Base-by-base conservation (phyloP, 2,888 invertebrate genomes). In the Lysandra bellargus region DNA sequence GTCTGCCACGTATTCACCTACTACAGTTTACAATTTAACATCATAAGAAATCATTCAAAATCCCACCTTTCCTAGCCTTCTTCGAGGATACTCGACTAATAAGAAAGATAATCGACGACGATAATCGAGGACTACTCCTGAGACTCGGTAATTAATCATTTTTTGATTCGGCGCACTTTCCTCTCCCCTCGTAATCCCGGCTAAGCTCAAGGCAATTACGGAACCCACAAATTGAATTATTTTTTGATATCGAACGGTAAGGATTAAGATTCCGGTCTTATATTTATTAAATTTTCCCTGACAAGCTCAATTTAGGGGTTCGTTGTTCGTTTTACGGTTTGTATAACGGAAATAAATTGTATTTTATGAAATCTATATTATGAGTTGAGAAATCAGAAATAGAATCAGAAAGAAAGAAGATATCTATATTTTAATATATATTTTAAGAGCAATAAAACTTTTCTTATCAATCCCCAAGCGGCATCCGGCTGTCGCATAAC, bases 141-240 rank as follows among this genome's bases (percentile, higher is more conserved):
- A 81, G 83, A 83, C 88, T 89, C 88, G 89, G 90, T 89, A 90
- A 91, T 90, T 87, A 85, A 86, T 86, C 84, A 86, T 87, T 87
- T 86, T 88, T 86, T 78, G 76, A 76, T 72, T 69, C 73, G 30
- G 23, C 72, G 61, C 72, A 1, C 44, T 53, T 33, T 33, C 23
- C 60, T 61, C 79, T 64, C n/a, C 37, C 17, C 17, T 23, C 49
- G 76, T 80, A 81, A 84, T 82, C 82, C 81, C 80, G 79, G 76
- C 78, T 82, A 80, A 81, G 81, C 82, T 80, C 79, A 81, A 76
- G 40, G 86, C 88, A 87, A 88, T 89, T 87, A 89, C 87, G 86
- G 84, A 7, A 83, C 82, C 80, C 81, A 85, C 84, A 87, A 88
- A 89, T 88, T 87, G 84, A 89, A 89, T 89, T 87, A 88, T 85